Evolutionary conservation across 1,140 invertebrate species (phyloP).

Genomic region (Microplitis demolitor): DNA sequence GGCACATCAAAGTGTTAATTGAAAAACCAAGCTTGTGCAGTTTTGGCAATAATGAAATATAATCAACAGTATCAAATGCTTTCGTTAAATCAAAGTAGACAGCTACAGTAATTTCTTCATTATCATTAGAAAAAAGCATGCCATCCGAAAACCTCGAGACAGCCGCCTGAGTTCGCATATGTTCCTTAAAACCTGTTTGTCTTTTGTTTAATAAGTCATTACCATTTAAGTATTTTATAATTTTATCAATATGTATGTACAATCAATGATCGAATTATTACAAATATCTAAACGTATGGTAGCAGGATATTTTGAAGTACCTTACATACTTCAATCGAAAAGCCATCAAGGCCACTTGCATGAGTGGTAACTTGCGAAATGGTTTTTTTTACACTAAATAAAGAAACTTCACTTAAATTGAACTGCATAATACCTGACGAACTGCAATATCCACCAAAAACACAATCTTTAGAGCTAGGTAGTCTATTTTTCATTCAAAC

Average conservation of each 20-base stretch:
- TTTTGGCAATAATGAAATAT: constrained; percentile 15
- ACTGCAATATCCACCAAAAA: neutral
- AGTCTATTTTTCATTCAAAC: neutral
- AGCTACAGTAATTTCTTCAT: neutral
- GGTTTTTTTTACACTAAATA: neutral
- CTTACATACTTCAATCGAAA: neutral
- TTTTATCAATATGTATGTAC: neutral
- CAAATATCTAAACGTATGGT: neutral
- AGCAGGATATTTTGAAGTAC: no score
- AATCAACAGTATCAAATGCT: constrained; percentile 29
- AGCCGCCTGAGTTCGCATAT: neutral
- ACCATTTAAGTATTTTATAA: neutral
- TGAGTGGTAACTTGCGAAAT: neutral
- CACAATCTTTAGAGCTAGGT: neutral
- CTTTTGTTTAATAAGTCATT: neutral
- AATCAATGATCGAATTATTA: neutral
- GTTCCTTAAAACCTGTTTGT: neutral
- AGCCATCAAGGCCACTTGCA: neutral
- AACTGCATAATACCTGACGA: neutral
- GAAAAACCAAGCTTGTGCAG: neutral
- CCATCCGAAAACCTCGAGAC: neutral
- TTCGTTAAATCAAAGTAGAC: neutral
- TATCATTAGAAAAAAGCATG: neutral
- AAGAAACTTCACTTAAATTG: neutral
- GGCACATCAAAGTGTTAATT: neutral